Evolutionary conservation across 2,797 vertebrate species (phyloP), one percentile per base, ranked within the genome.

Genomic region (Tachyglossus aculeatus): DNA sequence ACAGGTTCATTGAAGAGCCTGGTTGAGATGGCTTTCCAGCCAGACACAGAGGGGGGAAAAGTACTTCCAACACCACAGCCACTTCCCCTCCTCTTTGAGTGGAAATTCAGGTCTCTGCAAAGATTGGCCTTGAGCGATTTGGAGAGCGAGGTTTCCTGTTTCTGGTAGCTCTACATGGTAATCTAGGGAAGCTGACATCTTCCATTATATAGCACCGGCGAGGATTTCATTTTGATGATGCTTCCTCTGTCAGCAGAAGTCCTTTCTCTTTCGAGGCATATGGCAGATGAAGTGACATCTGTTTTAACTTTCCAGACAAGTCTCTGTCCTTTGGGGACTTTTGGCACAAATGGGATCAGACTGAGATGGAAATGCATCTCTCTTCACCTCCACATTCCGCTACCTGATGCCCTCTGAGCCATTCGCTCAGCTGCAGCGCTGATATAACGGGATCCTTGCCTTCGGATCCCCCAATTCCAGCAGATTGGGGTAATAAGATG

Each of bases 131-230:
- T 7, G 32, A 59, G 62, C 75, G 81, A 77, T 84, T 88, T 58
- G 2, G 43, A 0, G 39, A 52, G 55, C 67, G 84, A 84, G 29
- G 81, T 81, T 80, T 55, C 73, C 65, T 54, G 72, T 72, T 50
- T 59, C 60, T 51, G 82, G n/a, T 2, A 55, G 56, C 43, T 37
- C 66, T 89, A 75, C 74, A 69, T 81, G 71, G 63, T 76, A 86
- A 89, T 83, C 79, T 57, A 69, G 54, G 57, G 51, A 87, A 85
- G 74, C 63, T 77, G 81, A 78, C 80, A 89, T 90, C 91, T 89
- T 77, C 66, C 5, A 5, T 68, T 55, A 43, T 78, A 80, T 79
- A 77, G 63, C 62, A 54, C 22, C 65, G 70, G 41, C 66, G 69
- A 81, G 54, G 68, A 71, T 74, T 65, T 73, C 61, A 0, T 56